Evolutionary conservation across 92 coral and sea anemone species (phyloP).

Genomic region (Metridium senile): DNA sequence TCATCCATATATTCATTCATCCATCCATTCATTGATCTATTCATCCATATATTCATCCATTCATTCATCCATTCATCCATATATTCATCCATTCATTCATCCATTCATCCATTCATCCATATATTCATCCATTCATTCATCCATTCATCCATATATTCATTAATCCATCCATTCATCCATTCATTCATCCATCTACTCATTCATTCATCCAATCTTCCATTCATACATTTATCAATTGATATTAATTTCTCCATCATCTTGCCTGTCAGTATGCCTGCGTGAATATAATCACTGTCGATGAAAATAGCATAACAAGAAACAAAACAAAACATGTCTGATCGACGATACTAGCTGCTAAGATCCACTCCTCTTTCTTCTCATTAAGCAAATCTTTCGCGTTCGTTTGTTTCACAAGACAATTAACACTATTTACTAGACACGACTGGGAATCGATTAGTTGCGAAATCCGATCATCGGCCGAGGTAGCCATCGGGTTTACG

Average conservation of each 20-base stretch:
- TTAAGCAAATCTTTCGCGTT: constrained; percentile 19
- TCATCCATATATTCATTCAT: too few relatives aligned
- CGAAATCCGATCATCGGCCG: constrained; percentile 12
- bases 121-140: too few relatives aligned
- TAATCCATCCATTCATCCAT: too few relatives aligned
- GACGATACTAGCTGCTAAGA: constrained; percentile 66
- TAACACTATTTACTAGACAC: constrained; percentile 20
- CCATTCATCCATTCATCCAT: too few relatives aligned
- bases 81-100: too few relatives aligned
- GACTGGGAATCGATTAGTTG: constrained; percentile 31
- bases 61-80: too few relatives aligned
- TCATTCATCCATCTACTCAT: background rate
- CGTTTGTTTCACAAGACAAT: constrained; percentile 23
- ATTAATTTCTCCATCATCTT: too few relatives aligned
- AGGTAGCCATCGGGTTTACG: background rate
- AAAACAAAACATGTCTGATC: constrained; percentile 72
- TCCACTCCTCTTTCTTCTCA: constrained; percentile 77
- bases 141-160: too few relatives aligned
- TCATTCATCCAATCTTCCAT: too few relatives aligned
- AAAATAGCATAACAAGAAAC: constrained; percentile 62
- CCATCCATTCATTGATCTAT: too few relatives aligned
- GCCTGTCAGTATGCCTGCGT: constrained; percentile 20
- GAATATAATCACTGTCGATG: constrained; percentile 74
- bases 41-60: too few relatives aligned
- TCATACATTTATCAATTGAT: background rate